Evolutionary conservation across 2,888 invertebrate species (phyloP).

Genomic region (Meganola albula): DNA sequence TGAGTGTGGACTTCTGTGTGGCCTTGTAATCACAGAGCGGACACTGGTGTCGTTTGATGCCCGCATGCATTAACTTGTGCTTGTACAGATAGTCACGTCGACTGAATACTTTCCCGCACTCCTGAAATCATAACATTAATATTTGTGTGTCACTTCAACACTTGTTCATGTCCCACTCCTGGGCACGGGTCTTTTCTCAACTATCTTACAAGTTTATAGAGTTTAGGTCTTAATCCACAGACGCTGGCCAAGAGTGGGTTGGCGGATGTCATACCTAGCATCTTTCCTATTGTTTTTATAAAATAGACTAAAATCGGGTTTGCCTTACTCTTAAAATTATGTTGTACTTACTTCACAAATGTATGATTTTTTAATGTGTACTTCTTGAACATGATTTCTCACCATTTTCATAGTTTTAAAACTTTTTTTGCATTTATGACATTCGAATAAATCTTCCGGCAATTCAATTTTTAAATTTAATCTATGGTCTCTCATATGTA

Average conservation of each 20-base stretch:
- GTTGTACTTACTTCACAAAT: slow-evolving; percentile 59
- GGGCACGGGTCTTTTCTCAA: too few relatives aligned
- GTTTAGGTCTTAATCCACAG: too few relatives aligned
- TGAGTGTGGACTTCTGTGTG: slow-evolving; percentile 54
- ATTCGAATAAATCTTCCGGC: slow-evolving; percentile 51
- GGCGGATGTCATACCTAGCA: too few relatives aligned
- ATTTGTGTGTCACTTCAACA: too few relatives aligned
- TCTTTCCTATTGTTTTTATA: too few relatives aligned
- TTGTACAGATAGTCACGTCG: slow-evolving; percentile 56
- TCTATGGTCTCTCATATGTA: slow-evolving; percentile 52
- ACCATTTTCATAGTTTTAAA: slow-evolving; percentile 47
- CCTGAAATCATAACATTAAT: too few relatives aligned
- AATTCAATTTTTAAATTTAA: slow-evolving; percentile 36
- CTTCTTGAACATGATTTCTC: slow-evolving; percentile 35
- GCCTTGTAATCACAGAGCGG: slow-evolving; percentile 54
- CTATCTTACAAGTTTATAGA: too few relatives aligned
- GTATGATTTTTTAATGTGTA: slow-evolving; percentile 51
- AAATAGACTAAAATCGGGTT: too few relatives aligned
- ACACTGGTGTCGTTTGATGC: slow-evolving; percentile 50
- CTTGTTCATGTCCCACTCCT: too few relatives aligned
- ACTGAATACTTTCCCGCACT: slow-evolving; percentile 55
- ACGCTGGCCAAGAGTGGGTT: too few relatives aligned
- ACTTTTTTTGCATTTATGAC: slow-evolving; percentile 43
- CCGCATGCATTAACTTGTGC: slow-evolving; percentile 54
- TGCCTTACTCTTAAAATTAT: too few relatives aligned